Conservation (phyloP, 1,140 invertebrate genomes). For the Druon quercuslanigerum region DNA sequence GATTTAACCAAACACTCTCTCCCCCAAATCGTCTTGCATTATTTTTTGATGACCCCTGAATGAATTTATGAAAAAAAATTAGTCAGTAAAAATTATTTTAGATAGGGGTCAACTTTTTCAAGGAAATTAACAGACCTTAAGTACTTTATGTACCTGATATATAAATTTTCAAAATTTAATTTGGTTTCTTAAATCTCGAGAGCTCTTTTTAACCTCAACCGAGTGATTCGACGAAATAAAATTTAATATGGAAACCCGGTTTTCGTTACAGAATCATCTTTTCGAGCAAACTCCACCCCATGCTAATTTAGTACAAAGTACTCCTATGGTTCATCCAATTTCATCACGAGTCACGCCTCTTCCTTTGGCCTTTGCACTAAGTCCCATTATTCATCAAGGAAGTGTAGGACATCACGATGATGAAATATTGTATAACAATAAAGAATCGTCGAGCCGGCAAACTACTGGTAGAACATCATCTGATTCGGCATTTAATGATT, state of each 20-base stretch:
- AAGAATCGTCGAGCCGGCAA: slow-evolving; percentile 40
- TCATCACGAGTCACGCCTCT: slow-evolving; percentile 63
- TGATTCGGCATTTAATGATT: slow-evolving; percentile 48
- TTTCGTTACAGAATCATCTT: slow-evolving; percentile 64
- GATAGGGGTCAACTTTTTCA: too few relatives aligned
- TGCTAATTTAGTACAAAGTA: slow-evolving; percentile 69
- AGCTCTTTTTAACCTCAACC: too few relatives aligned
- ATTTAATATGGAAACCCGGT: slow-evolving; percentile 26
- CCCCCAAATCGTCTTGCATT: too few relatives aligned
- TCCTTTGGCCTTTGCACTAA: slow-evolving; percentile 71
- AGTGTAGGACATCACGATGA: slow-evolving; percentile 49
- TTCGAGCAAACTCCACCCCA: slow-evolving; percentile 60
- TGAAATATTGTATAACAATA: slow-evolving; percentile 45
- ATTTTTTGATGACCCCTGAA: too few relatives aligned
- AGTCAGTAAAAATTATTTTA: too few relatives aligned
- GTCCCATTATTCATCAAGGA: slow-evolving; percentile 69
- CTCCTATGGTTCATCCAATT: slow-evolving; percentile 67
- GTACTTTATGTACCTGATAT: too few relatives aligned
- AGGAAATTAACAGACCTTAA: too few relatives aligned
- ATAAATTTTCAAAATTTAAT: too few relatives aligned
- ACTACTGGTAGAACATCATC: slow-evolving; percentile 38
- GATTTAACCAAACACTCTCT: too few relatives aligned
- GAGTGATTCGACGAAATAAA: slow-evolving; percentile 10
- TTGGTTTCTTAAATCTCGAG: too few relatives aligned
- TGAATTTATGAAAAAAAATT: too few relatives aligned